Conservation (phyloP, 1,140 invertebrate genomes). For the Aphelenchoides besseyi region DNA sequence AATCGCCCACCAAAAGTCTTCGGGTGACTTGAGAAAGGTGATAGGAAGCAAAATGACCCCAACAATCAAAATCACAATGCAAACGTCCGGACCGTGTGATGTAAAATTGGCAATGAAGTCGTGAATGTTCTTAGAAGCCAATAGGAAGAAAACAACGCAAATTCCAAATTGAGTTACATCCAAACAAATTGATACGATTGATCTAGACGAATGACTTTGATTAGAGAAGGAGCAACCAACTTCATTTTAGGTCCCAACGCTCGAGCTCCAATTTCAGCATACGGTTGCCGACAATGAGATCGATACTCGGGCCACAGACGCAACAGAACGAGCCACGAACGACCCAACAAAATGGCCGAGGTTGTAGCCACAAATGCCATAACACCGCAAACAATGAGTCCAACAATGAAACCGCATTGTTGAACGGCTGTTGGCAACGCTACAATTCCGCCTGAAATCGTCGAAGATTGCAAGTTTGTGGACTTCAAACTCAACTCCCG, state of each 20-base stretch:
- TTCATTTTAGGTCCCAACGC: conserved; percentile 50
- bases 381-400: conserved; percentile 32
- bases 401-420: conserved; percentile 34
- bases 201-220: conserved; percentile 50
- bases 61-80: conserved; percentile 71
- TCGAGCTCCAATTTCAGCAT: conserved; percentile 41
- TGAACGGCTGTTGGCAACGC: conserved; percentile 17
- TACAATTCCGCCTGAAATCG: conserved; percentile 66
- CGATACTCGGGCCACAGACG: conserved; percentile 69
- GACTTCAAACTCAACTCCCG: conserved; percentile 72
- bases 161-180: conserved; percentile 72
- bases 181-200: conserved; percentile 66
- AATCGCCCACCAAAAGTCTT: conserved; percentile 70
- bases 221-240: conserved; percentile 21
- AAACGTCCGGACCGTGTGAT: conserved; percentile 67
- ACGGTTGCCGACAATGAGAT: conserved; percentile 66
- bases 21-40: conserved; percentile 73
- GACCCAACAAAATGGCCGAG: conserved; percentile 65
- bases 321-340: conserved; percentile 73
- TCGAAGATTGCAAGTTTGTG: conserved; percentile 70
- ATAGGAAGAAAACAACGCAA: conserved; percentile 72
- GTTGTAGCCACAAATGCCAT: conserved; percentile 31
- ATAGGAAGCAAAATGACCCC: conserved; percentile 69
- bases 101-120: conserved; percentile 67
- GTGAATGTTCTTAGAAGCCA: conserved; percentile 68